phyloP scores from a whole-genome alignment of 1,140 invertebrate genomes.

The Musca vetustissima region DNA sequence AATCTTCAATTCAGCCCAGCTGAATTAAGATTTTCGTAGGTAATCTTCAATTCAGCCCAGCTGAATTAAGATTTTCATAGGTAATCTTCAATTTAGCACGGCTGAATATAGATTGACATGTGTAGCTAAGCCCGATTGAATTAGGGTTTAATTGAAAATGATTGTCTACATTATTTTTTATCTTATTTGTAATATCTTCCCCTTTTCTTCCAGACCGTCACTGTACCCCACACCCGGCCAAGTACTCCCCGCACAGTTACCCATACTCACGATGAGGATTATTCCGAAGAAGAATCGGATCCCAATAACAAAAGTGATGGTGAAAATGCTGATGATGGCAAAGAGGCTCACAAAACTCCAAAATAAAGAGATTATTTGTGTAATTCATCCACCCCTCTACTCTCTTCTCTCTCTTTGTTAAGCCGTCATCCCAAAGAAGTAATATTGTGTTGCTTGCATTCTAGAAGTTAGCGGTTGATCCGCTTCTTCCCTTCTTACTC shows the following conservation, averaged over 20 bases:
- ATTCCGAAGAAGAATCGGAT: conserved; percentile 74
- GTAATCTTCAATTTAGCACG: no score
- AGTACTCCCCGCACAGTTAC: conserved; percentile 88
- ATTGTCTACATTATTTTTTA: no score
- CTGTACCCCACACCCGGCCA: conserved; percentile 70
- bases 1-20: no score
- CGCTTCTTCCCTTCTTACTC: neutral
- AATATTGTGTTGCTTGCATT: neutral
- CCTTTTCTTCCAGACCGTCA: neutral
- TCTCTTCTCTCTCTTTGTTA: neutral
- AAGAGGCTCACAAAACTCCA: neutral
- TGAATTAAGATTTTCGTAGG: no score
- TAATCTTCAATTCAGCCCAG: no score
- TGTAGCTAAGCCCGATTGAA: no score
- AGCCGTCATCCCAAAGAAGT: no score
- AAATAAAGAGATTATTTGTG: no score
- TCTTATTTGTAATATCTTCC: conserved; percentile 1
- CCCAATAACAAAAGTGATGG: conserved; percentile 24
- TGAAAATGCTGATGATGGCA: conserved; percentile 13
- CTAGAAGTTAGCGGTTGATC: neutral
- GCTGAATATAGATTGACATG: no score
- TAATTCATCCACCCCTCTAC: neutral
- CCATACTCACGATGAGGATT: conserved; percentile 93
- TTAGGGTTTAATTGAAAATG: no score
- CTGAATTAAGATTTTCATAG: no score